phyloP scores from a whole-genome alignment of 2,797 vertebrate genomes.

The Pangasius sanitwongsei region DNA sequence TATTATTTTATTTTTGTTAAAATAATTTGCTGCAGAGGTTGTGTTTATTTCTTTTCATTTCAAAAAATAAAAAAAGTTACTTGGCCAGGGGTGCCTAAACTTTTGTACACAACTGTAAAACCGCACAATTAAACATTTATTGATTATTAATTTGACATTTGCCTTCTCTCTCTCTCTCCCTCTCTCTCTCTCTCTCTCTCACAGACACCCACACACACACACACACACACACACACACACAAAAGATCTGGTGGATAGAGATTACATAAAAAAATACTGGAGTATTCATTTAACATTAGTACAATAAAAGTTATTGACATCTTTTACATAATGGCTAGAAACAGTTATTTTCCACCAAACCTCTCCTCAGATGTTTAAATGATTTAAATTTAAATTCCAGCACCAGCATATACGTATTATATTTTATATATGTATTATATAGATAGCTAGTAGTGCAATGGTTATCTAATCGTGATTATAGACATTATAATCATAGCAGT shows the following conservation, averaged over 20 bases:
- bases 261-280: not conserved
- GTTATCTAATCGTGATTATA: not conserved
- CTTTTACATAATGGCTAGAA: not conserved
- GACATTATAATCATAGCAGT: not conserved
- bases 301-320: not conserved
- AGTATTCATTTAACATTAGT: not conserved
- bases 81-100: not conserved
- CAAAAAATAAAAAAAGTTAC: not conserved
- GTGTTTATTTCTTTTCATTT: not conserved
- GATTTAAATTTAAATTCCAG: not conserved
- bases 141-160: not conserved
- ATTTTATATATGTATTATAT: too few relatives aligned
- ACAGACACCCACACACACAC: too few relatives aligned
- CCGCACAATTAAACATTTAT: not conserved
- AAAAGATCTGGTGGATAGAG: not conserved
- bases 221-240: not conserved
- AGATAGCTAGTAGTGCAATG: not conserved
- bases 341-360: not conserved
- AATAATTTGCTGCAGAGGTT: not conserved
- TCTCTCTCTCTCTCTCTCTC: too few relatives aligned
- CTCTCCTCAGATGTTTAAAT: not conserved
- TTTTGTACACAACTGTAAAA: slow-evolving; percentile 1
- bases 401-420: not conserved
- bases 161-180: not conserved
- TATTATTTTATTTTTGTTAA: not conserved